Conservation (phyloP, 1,140 invertebrate species). For the Cydia fagiglandana region DNA sequence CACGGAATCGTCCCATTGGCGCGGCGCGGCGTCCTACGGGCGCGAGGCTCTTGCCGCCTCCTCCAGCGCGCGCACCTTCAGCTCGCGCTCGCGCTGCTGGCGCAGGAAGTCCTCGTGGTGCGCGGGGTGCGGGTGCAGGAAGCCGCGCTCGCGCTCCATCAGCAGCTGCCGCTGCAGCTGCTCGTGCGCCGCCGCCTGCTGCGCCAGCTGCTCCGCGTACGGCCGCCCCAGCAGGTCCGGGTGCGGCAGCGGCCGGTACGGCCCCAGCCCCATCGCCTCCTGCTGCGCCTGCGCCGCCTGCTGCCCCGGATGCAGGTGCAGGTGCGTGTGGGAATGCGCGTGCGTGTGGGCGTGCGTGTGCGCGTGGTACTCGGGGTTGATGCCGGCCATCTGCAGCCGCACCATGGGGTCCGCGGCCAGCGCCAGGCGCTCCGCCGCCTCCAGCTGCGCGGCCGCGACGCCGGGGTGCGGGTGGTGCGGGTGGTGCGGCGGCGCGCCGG, state of each 20-base stretch:
- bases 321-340: constrained; percentile 93
- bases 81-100: constrained; percentile 90
- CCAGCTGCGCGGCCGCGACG: constrained; percentile 80
- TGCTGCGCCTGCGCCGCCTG: constrained; percentile 86
- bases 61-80: constrained; percentile 91
- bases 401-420: constrained; percentile 80
- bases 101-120: constrained; percentile 90
- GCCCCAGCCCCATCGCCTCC: constrained; percentile 77
- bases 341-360: constrained; percentile 90
- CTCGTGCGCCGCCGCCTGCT: constrained; percentile 90
- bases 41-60: constrained; percentile 89
- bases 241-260: constrained; percentile 82
- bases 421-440: constrained; percentile 75
- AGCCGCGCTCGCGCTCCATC: constrained; percentile 86
- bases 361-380: constrained; percentile 89
- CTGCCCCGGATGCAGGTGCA: constrained; percentile 92
- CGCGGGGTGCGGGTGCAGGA: constrained; percentile 83
- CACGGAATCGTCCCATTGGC: constrained; percentile 40
- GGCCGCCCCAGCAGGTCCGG: constrained; percentile 88
- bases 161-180: constrained; percentile 91
- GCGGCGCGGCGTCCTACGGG: constrained; percentile 74
- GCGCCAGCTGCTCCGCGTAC: constrained; percentile 91
- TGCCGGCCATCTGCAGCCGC: constrained; percentile 92
- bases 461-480: constrained; percentile 79
- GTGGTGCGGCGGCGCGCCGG: constrained; percentile 64